These are phyloP conservation scores for Cydia amplana DNA, from an alignment of 1,140 invertebrate species.

Conservation along the genomic window DNA sequence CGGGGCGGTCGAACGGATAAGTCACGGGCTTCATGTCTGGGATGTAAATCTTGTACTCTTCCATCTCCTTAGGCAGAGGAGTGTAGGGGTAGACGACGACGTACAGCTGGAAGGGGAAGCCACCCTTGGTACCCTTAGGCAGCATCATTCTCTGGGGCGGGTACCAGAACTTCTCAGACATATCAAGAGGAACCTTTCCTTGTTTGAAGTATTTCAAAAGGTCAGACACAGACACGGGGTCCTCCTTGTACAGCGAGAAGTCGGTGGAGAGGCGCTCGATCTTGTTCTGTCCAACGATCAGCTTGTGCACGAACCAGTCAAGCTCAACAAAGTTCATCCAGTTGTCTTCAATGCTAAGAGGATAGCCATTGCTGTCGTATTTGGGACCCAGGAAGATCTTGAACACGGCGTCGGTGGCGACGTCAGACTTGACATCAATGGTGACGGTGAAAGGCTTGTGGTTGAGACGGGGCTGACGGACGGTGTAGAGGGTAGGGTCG, in stretches of 20 bases:
- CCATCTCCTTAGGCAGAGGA: conserved; percentile 45
- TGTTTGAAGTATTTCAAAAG: conserved; percentile 81
- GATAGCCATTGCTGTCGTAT: conserved; percentile 77
- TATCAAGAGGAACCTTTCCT: conserved; percentile 76
- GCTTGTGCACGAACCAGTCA: conserved; percentile 84
- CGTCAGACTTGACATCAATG: conserved; percentile 81
- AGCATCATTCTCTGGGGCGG: conserved; percentile 83
- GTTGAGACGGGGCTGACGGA: conserved; percentile 81
- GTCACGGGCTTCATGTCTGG: conserved; percentile 80
- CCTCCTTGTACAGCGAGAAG: conserved; percentile 82
- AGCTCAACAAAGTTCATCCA: conserved; percentile 84
- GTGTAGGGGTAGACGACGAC: conserved; percentile 81
- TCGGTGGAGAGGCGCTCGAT: conserved; percentile 85
- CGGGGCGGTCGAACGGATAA: conserved; percentile 84
- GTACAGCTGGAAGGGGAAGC: conserved; percentile 83
- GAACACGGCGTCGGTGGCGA: conserved; percentile 78
- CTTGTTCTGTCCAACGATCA: conserved; percentile 83
- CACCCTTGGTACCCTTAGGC: conserved; percentile 84
- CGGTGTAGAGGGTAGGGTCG: conserved; percentile 60
- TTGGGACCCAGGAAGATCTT: conserved; percentile 84
- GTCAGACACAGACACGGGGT: conserved; percentile 81
- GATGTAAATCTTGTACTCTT: conserved; percentile 53
- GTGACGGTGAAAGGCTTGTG: conserved; percentile 84
- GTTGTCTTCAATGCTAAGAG: conserved; percentile 80
- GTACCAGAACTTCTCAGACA: conserved; percentile 78